These are phyloP conservation scores for Drosophila prolongata DNA, from an alignment of 2,888 invertebrate genomes.

Conservation along the genomic window DNA sequence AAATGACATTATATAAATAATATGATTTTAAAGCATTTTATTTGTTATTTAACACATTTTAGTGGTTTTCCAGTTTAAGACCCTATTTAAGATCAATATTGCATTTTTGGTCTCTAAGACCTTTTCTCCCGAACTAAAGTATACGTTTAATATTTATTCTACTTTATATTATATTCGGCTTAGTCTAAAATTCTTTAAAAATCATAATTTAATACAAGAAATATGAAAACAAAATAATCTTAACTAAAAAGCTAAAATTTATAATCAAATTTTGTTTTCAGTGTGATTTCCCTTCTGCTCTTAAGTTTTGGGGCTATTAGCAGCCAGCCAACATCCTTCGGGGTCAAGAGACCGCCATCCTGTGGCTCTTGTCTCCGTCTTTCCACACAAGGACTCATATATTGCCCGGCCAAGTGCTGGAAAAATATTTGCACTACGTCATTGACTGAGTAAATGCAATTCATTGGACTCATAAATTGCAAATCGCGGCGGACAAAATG, in stretches of 20 bases:
- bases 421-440: conserved; percentile 51
- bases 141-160: too few relatives aligned
- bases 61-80: too few relatives aligned
- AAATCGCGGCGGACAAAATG: conserved; percentile 17
- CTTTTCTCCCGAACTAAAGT: too few relatives aligned
- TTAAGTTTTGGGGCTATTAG: conserved; percentile 62
- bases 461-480: conserved; percentile 65
- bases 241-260: too few relatives aligned
- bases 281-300: conserved; percentile 35
- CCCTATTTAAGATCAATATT: too few relatives aligned
- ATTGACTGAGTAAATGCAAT: conserved; percentile 54
- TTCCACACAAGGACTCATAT: conserved; percentile 49
- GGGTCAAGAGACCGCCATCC: conserved; percentile 54
- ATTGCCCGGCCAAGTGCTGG: conserved; percentile 47
- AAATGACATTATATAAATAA: neutral
- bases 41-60: too few relatives aligned
- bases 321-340: conserved; percentile 50
- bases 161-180: too few relatives aligned
- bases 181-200: too few relatives aligned
- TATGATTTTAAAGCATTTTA: too few relatives aligned
- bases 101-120: too few relatives aligned
- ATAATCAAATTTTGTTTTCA: neutral
- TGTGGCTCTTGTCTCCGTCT: conserved; percentile 11
- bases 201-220: too few relatives aligned
- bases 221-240: too few relatives aligned